Conservation (phyloP, 1,140 invertebrate genomes). For the Notospermus geniculatus region DNA sequence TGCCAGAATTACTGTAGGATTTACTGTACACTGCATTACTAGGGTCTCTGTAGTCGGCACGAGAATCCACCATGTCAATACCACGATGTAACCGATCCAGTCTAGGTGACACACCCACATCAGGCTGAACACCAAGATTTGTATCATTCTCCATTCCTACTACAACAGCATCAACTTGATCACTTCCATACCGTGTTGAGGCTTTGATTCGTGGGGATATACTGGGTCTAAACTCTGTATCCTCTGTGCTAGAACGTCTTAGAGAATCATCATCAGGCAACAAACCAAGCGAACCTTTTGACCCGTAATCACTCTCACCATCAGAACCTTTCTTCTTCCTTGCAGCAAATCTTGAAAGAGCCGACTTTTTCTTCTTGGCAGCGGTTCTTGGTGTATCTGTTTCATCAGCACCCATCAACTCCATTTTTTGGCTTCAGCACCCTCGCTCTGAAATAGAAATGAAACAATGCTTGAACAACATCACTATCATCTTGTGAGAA, state of each 20-base stretch:
- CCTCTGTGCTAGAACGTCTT: background rate
- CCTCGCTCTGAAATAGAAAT: background rate
- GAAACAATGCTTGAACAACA: background rate
- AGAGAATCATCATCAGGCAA: background rate
- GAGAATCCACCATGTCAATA: background rate
- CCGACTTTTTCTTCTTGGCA: constrained; percentile 7
- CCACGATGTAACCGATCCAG: background rate
- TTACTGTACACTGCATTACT: no score
- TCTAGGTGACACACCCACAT: background rate
- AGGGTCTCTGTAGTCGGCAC: background rate
- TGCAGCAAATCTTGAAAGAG: constrained; percentile 7
- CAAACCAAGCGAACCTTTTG: constrained; percentile 26
- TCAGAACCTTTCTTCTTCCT: constrained; percentile 20
- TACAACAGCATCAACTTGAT: background rate
- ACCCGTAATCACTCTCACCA: constrained; percentile 39
- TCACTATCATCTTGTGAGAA: no score
- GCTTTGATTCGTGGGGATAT: background rate
- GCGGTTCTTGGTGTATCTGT: constrained; percentile 2
- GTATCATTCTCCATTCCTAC: background rate
- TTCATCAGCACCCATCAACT: background rate
- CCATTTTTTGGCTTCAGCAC: background rate
- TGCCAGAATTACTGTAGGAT: background rate
- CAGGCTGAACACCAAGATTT: no score
- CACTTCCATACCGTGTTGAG: background rate
- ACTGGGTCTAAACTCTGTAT: background rate